Conservation (phyloP, 2,797 vertebrate species). For the Eremophila alpestris region DNA sequence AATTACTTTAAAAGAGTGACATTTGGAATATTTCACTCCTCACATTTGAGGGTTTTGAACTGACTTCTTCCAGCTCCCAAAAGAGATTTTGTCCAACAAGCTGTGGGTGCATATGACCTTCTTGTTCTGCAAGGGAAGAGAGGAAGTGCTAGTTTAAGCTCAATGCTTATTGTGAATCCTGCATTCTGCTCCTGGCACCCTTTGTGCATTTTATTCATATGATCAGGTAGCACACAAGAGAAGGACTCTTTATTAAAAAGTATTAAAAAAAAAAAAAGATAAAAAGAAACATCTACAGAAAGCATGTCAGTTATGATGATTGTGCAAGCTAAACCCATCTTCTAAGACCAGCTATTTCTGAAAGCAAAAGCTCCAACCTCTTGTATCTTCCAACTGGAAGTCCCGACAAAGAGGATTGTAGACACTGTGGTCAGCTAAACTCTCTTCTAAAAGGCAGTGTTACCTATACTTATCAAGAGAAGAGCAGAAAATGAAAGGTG, state of each 20-base stretch:
- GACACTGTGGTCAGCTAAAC: not conserved
- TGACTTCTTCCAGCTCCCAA: not conserved
- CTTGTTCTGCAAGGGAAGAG: not conserved
- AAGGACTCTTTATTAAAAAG: not conserved
- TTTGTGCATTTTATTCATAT: not conserved
- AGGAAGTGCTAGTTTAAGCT: not conserved
- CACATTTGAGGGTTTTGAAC: not conserved
- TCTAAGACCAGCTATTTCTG: not conserved
- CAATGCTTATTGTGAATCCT: not conserved
- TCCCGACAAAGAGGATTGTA: not conserved
- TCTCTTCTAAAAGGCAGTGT: not conserved
- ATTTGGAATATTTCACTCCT: not conserved
- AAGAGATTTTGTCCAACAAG: not conserved
- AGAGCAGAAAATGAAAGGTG: not conserved
- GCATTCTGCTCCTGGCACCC: not conserved
- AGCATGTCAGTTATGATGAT: not conserved
- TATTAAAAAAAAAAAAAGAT: too few species aligned
- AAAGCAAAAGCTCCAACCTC: not conserved
- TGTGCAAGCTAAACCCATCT: not conserved
- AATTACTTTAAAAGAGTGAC: not conserved
- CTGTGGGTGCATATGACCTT: not conserved
- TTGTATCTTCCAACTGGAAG: not conserved
- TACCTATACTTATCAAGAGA: not conserved
- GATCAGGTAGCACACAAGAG: not conserved
- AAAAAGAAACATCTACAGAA: not conserved